Evolutionary conservation across 2,888 invertebrate genomes (phyloP).

Genomic region (Lutraria lutraria): DNA sequence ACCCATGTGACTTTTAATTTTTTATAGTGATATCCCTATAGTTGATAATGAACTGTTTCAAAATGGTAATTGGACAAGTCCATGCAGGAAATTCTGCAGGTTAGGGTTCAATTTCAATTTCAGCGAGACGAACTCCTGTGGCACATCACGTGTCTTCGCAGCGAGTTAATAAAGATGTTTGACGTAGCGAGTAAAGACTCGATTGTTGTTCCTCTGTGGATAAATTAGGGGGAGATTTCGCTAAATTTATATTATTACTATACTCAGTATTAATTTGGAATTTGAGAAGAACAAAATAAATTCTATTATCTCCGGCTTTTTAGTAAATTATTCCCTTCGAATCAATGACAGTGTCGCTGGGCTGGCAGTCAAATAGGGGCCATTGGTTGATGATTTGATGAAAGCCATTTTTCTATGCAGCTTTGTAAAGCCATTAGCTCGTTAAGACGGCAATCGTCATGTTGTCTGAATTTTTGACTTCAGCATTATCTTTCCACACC

Average conservation of each 20-base stretch:
- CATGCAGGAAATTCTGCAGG: too few relatives aligned
- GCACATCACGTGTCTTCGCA: background rate
- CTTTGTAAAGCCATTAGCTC: slow-evolving; percentile 68
- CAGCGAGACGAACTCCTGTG: background rate
- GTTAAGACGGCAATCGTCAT: slow-evolving; percentile 41
- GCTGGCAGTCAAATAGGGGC: slow-evolving; percentile 23
- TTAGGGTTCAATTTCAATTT: too few relatives aligned
- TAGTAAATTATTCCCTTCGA: slow-evolving; percentile 69
- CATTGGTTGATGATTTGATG: slow-evolving; percentile 34
- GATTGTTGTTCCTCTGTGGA: slow-evolving; percentile 54
- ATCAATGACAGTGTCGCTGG: slow-evolving; percentile 64
- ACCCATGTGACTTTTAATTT: too few relatives aligned
- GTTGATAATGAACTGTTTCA: too few relatives aligned
- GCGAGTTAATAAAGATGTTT: slow-evolving; percentile 62
- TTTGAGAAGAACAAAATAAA: slow-evolving; percentile 69
- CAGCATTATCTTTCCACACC: background rate
- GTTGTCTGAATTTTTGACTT: slow-evolving; percentile 25
- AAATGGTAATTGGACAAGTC: too few relatives aligned
- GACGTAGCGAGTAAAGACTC: slow-evolving; percentile 51
- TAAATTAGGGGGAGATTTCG: slow-evolving; percentile 65
- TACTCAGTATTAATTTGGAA: slow-evolving; percentile 65
- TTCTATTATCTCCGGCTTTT: slow-evolving; percentile 70
- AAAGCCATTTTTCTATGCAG: slow-evolving; percentile 43
- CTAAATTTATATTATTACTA: slow-evolving; percentile 64
- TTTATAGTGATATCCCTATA: too few relatives aligned